Evolutionary conservation across 2,888 invertebrate genomes (phyloP).

Genomic region (Euphydryas editha): DNA sequence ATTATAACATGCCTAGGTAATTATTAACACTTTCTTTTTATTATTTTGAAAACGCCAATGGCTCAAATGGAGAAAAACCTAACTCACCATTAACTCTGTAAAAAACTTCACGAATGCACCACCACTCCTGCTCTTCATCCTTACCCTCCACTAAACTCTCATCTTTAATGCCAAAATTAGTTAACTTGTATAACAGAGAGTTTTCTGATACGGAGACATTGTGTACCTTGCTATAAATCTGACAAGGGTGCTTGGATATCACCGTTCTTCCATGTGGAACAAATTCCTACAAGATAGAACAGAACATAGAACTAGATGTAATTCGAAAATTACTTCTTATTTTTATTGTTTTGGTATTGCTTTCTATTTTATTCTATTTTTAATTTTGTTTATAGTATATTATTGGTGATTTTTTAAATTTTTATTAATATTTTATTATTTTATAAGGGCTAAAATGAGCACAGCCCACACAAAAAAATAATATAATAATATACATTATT

Average conservation of each 20-base stretch:
- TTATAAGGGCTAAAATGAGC: too few relatives aligned
- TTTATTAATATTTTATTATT: too few relatives aligned
- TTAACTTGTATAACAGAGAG: constrained; percentile 87
- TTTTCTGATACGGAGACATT: constrained; percentile 84
- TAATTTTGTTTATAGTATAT: too few relatives aligned
- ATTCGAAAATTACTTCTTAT: background rate
- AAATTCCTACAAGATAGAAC: constrained; percentile 90
- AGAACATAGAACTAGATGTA: background rate
- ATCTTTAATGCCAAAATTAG: constrained; percentile 90
- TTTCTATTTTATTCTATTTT: too few relatives aligned
- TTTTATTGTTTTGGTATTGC: too few relatives aligned
- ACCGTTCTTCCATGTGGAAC: constrained; percentile 94
- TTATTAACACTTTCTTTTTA: too few relatives aligned
- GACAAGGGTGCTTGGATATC: constrained; percentile 89
- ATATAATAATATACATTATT: too few relatives aligned
- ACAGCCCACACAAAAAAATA: too few relatives aligned
- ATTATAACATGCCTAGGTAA: too few relatives aligned
- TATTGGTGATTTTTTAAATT: too few relatives aligned
- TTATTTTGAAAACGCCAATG: background rate
- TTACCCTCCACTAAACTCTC: constrained; percentile 84
- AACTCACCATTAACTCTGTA: constrained; percentile 60
- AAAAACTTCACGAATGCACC: constrained; percentile 75
- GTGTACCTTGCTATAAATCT: constrained; percentile 79
- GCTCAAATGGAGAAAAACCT: background rate
- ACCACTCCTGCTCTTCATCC: constrained; percentile 83